A percentile compares a stretch with the other conserved stretches of the same genome.
These are phyloP conservation scores for Orchesellides sinensis DNA, from an alignment of 2,888 invertebrate species.

Conservation along the genomic window DNA sequence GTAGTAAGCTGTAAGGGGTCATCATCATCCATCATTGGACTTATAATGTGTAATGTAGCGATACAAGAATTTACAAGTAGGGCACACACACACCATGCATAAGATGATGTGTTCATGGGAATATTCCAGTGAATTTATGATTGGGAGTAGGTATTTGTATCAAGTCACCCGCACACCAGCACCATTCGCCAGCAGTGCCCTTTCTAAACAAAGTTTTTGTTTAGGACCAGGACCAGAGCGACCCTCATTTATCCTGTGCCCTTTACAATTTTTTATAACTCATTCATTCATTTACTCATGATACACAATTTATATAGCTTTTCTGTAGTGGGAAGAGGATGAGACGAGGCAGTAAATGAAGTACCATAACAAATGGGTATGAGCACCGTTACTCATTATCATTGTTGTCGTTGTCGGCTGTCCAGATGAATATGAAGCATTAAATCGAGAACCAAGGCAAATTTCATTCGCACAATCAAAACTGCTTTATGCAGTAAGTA, in stretches of 20 bases:
- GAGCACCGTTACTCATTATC: slow-evolving; percentile 28
- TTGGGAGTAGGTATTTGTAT: neutral
- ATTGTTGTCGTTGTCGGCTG: neutral
- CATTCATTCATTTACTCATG: neutral
- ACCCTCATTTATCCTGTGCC: neutral
- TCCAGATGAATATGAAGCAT: slow-evolving; percentile 17
- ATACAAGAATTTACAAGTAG: too few species aligned
- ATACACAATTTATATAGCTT: too few species aligned
- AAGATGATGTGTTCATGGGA: neutral
- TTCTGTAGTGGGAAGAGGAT: neutral
- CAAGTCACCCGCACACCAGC: slow-evolving; percentile 15
- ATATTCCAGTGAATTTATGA: too few species aligned
- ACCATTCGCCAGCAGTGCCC: neutral
- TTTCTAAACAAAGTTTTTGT: neutral
- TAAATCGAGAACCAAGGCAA: slow-evolving; percentile 61
- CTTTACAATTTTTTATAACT: slow-evolving; percentile 4
- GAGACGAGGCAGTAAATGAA: slow-evolving; percentile 26
- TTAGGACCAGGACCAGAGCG: too few species aligned
- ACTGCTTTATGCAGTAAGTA: too few species aligned
- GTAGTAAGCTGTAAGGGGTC: too few species aligned
- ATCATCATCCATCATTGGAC: slow-evolving; percentile 51
- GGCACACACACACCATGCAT: neutral
- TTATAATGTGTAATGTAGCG: neutral
- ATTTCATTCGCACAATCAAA: neutral
- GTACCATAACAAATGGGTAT: slow-evolving; percentile 46